phyloP scores from a whole-genome alignment of 2,888 invertebrate genomes.

The Xestobium rufovillosum region DNA sequence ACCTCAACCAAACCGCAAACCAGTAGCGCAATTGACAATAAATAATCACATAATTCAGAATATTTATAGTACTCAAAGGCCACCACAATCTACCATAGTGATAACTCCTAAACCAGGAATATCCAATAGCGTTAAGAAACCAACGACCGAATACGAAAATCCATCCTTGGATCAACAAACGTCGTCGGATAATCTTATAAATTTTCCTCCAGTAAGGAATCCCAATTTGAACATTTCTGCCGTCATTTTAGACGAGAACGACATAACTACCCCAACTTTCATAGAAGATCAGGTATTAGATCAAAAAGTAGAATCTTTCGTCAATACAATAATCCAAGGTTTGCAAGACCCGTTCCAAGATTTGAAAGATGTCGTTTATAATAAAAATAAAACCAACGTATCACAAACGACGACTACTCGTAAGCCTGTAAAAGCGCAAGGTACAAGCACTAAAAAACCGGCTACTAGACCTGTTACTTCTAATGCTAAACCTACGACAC shows the following conservation, averaged over 20 bases:
- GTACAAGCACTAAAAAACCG: slow-evolving; percentile 36
- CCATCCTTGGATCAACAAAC: slow-evolving; percentile 52
- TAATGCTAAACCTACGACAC: slow-evolving; percentile 10
- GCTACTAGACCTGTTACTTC: slow-evolving; percentile 28
- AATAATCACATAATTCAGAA: slow-evolving; percentile 56
- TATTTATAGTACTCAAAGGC: slow-evolving; percentile 46
- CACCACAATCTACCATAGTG: slow-evolving; percentile 56
- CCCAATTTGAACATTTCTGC: slow-evolving; percentile 70
- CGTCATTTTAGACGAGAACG: slow-evolving; percentile 50
- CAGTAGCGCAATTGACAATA: slow-evolving; percentile 49
- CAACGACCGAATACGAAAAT: slow-evolving; percentile 28
- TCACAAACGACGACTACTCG: slow-evolving; percentile 32
- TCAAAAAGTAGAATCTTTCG: slow-evolving; percentile 73
- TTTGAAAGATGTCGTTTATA: slow-evolving; percentile 67
- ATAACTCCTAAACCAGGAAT: slow-evolving; percentile 62
- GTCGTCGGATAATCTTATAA: slow-evolving; percentile 56
- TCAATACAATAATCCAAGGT: slow-evolving; percentile 76
- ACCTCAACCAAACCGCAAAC: slow-evolving; percentile 36
- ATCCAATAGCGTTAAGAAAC: slow-evolving; percentile 27
- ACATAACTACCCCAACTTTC: slow-evolving; percentile 71
- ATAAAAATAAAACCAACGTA: slow-evolving; percentile 40
- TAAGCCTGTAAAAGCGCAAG: slow-evolving; percentile 36
- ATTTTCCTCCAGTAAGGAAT: slow-evolving; percentile 80
- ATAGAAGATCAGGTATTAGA: slow-evolving; percentile 68
- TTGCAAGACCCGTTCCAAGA: slow-evolving; percentile 77